Evolutionary conservation across 1,140 invertebrate genomes (phyloP).

Genomic region (Hetaerina americana): DNA sequence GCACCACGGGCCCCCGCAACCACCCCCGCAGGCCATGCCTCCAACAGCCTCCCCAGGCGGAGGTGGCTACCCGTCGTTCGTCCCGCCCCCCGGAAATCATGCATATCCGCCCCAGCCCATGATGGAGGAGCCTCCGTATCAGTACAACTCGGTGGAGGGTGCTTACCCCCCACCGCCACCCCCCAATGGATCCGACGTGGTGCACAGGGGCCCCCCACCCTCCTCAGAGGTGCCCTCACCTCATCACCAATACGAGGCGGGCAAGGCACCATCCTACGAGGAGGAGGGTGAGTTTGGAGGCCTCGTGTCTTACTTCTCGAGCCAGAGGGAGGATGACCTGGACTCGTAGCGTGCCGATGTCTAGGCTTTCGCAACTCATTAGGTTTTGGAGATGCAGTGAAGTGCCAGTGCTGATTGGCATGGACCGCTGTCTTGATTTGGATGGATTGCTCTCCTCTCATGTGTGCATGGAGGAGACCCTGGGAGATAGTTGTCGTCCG

Average conservation of each 20-base stretch:
- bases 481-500: too few relatives aligned
- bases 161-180: constrained; percentile 8
- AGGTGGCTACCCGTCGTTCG: background rate
- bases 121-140: constrained; percentile 5
- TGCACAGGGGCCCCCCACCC: constrained; percentile 20
- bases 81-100: constrained; percentile 16
- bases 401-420: too few relatives aligned
- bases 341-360: constrained; percentile 31
- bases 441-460: too few relatives aligned
- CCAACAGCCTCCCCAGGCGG: constrained; percentile 5
- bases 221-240: constrained; percentile 11
- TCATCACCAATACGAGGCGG: constrained; percentile 16
- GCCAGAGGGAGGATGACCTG: constrained; percentile 62
- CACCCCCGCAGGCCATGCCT: constrained; percentile 12
- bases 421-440: too few relatives aligned
- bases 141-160: background rate
- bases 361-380: background rate
- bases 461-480: too few relatives aligned
- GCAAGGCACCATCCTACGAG: constrained; percentile 26
- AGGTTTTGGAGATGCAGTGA: too few relatives aligned
- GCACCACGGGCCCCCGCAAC: constrained; percentile 13
- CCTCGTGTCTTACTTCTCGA: constrained; percentile 75
- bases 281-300: constrained; percentile 62
- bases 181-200: constrained; percentile 18
- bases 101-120: background rate